Base-by-base conservation (phyloP, 1,140 invertebrate species). In the Lutraria rhynchaena region DNA sequence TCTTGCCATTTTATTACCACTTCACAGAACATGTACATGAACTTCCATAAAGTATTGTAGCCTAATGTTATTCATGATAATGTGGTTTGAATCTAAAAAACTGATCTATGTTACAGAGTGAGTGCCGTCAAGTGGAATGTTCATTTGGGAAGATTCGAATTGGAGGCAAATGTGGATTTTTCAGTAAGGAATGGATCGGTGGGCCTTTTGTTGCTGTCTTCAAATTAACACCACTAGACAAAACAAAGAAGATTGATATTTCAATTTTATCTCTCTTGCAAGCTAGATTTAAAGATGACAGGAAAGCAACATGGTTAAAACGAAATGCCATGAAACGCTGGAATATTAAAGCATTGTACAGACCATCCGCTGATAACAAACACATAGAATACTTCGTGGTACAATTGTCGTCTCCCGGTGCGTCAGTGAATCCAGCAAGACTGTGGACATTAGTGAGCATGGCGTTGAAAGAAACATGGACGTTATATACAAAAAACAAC, bases 191-290 rank as follows among this genome's bases (percentile, higher is more conserved):
- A 35, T 61, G 58, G 58, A 35, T 61, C 4, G 58, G 58, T 19
- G 58, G 58, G 33, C 58, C 58, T 5, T 61, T 61, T 33, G 31
- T 19, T 35, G 31, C 33, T 9, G 33, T 61, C 27, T 35, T 61
- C 2, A 33, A 27, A n/a, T 27, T 61, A 15, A 17, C 58, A 3
- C 29, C 58, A 17, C 13, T 35, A 19, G 17, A 33, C 2, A 61
- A 35, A 5, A 27, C 15, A 3, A 7, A 2, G n/a, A 4, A 11
- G 11, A 33, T 61, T 33, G 29, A 4, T 1, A 61, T 1, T 5
- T 61, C 58, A 3, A n/a, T 61, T 35, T 27, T 57, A 11, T 9
- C 24, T 24, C 22, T 27, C 24, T 27, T 57, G 55, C 13, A 9
- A 24, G n/a, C 24, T 13, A 27, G 7, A 15, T 22, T 27, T 57